phyloP scores from a whole-genome alignment of 2,888 invertebrate species.

The Lycaena phlaeas region DNA sequence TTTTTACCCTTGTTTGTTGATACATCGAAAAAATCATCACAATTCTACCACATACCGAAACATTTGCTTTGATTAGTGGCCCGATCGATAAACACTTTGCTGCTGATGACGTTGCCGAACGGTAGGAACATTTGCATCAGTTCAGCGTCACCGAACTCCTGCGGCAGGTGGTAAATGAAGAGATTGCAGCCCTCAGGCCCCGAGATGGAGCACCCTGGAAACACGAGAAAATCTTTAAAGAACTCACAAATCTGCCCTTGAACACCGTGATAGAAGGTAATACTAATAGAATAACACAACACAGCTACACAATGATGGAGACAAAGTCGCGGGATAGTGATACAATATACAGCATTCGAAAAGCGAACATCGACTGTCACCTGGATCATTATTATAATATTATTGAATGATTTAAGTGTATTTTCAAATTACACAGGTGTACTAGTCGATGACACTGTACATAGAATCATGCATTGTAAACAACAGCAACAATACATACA shows the following conservation, averaged over 20 bases:
- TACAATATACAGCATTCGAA: slow-evolving; percentile 1
- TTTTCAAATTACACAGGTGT: neutral
- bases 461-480: slow-evolving; percentile 1
- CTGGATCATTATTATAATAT: neutral
- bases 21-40: too few relatives aligned
- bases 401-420: neutral
- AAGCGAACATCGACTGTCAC: neutral
- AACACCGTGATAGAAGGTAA: slow-evolving; percentile 3
- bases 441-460: neutral
- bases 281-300: neutral
- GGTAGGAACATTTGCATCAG: slow-evolving; percentile 99
- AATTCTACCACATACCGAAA: slow-evolving; percentile 99
- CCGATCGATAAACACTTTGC: slow-evolving; percentile 99
- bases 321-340: neutral
- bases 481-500: too few relatives aligned
- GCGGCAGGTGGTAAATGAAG: slow-evolving; percentile 99
- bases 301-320: neutral
- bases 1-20: too few relatives aligned
- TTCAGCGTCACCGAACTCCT: slow-evolving; percentile 99
- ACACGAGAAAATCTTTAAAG: slow-evolving; percentile 81
- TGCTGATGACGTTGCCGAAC: slow-evolving; percentile 99
- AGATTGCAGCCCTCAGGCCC: slow-evolving; percentile 99
- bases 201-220: slow-evolving; percentile 94
- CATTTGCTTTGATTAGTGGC: slow-evolving; percentile 99
- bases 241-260: slow-evolving; percentile 70